Percentiles rank a stretch among this genome's conserved stretches.
Conservation (phyloP, 1,140 invertebrate genomes). For the Rhopalosiphum padi region DNA sequence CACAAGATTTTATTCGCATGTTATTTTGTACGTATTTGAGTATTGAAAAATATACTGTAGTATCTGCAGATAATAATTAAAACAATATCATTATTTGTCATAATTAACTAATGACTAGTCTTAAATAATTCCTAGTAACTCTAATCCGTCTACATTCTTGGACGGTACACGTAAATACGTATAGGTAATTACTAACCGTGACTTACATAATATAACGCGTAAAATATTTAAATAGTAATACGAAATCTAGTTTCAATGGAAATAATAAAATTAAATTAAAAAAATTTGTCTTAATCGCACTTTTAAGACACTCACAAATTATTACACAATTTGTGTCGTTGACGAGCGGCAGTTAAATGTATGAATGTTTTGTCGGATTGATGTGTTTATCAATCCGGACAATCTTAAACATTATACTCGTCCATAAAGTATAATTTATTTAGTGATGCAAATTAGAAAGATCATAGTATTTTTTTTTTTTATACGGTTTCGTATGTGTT, state of each 20-base stretch:
- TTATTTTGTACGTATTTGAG: background rate
- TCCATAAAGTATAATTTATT: background rate
- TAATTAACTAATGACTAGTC: background rate
- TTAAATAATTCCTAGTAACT: conserved; percentile 2
- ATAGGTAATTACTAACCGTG: background rate
- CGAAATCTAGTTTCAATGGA: background rate
- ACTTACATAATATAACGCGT: background rate
- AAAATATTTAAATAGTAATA: background rate
- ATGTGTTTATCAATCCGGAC: background rate
- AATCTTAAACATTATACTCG: background rate
- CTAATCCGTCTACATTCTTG: background rate
- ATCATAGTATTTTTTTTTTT: background rate
- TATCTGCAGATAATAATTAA: background rate
- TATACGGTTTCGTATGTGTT: background rate
- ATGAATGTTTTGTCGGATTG: background rate
- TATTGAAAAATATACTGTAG: background rate
- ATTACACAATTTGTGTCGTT: background rate
- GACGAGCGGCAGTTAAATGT: background rate
- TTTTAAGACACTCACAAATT: background rate
- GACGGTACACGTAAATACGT: background rate
- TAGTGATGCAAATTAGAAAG: background rate
- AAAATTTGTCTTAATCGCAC: background rate
- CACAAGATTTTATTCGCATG: background rate
- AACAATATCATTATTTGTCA: background rate
- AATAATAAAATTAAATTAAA: background rate